A percentile compares a stretch with the other conserved stretches of the same genome.
Conservation (phyloP, 2,888 invertebrate species). For the Oscheius sp. region DNA sequence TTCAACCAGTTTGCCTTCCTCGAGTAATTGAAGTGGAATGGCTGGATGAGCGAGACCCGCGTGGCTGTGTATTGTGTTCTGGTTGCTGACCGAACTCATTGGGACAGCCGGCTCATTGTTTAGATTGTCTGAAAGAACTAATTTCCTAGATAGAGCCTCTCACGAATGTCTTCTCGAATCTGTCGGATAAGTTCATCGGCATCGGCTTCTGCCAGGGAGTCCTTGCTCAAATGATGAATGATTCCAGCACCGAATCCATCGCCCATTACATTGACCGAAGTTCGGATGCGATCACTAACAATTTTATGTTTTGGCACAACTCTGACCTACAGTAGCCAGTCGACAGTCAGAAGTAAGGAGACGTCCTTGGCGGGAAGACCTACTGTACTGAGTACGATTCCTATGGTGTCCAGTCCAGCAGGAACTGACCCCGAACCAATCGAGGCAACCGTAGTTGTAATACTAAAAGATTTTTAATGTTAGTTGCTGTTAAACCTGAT, state of each 20-base stretch:
- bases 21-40: constrained; percentile 32
- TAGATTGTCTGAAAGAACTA: constrained; percentile 28
- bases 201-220: constrained; percentile 66
- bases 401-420: constrained; percentile 81
- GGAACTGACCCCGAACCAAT: constrained; percentile 82
- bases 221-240: constrained; percentile 69
- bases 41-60: constrained; percentile 27
- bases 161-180: constrained; percentile 68
- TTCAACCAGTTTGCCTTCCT: constrained; percentile 25
- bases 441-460: constrained; percentile 81
- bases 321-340: constrained; percentile 80
- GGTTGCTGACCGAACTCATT: constrained; percentile 20
- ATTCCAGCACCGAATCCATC: constrained; percentile 73
- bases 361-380: constrained; percentile 80
- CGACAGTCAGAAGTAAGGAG: constrained; percentile 80
- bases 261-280: constrained; percentile 71
- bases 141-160: constrained; percentile 13
- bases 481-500: constrained; percentile 81
- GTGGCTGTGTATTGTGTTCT: constrained; percentile 27
- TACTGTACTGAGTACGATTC: constrained; percentile 80
- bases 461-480: constrained; percentile 69
- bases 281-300: constrained; percentile 70
- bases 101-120: constrained; percentile 27
- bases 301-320: neutral
- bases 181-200: constrained; percentile 70